Conservation (phyloP, 2,888 invertebrate species). For the Epiblema foenella region DNA sequence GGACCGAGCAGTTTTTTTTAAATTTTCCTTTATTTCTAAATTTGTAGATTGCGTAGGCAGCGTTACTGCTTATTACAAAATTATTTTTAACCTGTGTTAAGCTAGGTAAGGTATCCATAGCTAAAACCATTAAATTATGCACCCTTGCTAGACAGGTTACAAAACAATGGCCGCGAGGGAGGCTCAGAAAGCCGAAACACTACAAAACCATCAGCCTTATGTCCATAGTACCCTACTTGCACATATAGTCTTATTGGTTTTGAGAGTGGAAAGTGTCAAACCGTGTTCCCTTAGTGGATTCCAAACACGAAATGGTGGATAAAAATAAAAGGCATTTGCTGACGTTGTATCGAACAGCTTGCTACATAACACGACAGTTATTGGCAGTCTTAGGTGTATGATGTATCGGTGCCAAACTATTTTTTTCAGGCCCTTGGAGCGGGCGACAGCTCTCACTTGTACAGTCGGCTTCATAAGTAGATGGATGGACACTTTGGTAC, state of each 20-base stretch:
- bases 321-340: constrained; percentile 36
- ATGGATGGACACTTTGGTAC: too few relatives aligned
- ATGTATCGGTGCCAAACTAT: too few relatives aligned
- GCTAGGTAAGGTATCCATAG: constrained; percentile 9
- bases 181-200: constrained; percentile 7
- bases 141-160: constrained; percentile 11
- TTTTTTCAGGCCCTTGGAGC: not conserved
- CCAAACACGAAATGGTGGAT: constrained; percentile 16
- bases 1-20: too few relatives aligned
- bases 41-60: too few relatives aligned
- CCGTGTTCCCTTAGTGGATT: constrained; percentile 24
- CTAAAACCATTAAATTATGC: constrained; percentile 19
- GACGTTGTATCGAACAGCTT: constrained; percentile 9
- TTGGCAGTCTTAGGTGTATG: not conserved
- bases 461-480: too few relatives aligned
- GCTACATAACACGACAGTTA: not conserved
- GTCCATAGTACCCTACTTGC: not conserved
- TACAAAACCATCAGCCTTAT: not conserved
- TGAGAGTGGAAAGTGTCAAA: constrained; percentile 21
- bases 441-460: not conserved
- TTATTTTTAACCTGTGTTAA: too few relatives aligned
- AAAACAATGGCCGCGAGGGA: constrained; percentile 18
- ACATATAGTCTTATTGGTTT: not conserved
- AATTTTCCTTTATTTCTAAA: too few relatives aligned
- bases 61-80: too few relatives aligned